Evolutionary conservation across 2,797 vertebrate species (phyloP), one percentile per base, ranked within the genome.

Genomic region (Urosaurus nigricauda): DNA sequence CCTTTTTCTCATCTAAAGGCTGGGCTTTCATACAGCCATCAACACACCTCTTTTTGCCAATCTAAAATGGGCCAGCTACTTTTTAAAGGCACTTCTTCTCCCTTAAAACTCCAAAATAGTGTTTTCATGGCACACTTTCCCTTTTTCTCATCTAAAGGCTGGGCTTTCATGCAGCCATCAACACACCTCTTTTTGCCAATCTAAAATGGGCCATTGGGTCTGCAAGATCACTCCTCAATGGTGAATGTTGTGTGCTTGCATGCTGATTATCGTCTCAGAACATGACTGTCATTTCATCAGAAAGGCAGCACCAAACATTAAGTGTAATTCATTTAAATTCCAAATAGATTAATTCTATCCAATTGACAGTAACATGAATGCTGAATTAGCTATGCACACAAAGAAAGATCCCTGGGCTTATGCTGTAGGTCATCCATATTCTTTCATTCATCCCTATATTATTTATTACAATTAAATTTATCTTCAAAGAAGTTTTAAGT

Each of bases 401-500:
- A 63, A 93, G 60, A 88, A 90, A 85, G 73, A 94, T 87, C 47
- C 17, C 85, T 87, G 79, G 92, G 73, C 37, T 94, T 92, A 83
- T 79, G 85, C 85, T 87, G 21, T 83, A 85, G 91, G 85, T 89
- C 84, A 86, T 40, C 79, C 88, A 94, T 60, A 73, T 47, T 90
- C 24, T 90, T 79, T 86, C 84, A 83, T 89, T 79, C 89, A 88
- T 91, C 84, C 60, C 24, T 92, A 80, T 92, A 90, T 82, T 89
- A 92, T 90, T 85, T 84, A 89, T 92, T 93, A 91, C 87, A 93
- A 94, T 94, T 93, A 92, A 90, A 90, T 86, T 79, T 40, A 93
- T 90, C 85, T 94, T 94, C 91, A 79, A 26, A 35, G 91, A 95
- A 95, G 83, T 95, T 93, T 92, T 85, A 93, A 93, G 84, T 94